Evolutionary conservation across 2,113 vertebrate species (phyloP), one percentile per base, ranked within the genome.

Genomic region (Hydrochoerus hydrochaeris): DNA sequence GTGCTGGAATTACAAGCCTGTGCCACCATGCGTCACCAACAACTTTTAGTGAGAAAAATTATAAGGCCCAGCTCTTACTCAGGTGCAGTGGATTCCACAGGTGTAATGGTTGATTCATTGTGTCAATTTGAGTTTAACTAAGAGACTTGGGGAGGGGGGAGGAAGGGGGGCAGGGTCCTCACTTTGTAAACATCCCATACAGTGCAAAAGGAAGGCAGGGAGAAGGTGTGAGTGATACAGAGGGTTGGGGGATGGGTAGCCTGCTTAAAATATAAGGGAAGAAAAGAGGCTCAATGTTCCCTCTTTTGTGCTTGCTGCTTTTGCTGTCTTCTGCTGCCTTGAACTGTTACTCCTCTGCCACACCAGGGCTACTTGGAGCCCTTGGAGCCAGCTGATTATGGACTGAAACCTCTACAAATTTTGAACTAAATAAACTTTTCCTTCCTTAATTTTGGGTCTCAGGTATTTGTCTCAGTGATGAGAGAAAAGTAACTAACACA

Each of bases 41-140:
- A 46, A 35, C 17, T 85, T 93, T 88, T 81, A 60, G 46, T 85
- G 78, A 83, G 26, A 90, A 88, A 63, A 96, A 38, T 20, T 22
- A 75, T 5, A 44, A 93, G 22, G 52, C 52, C 3, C 30, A 24
- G 60, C 3, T 90, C 24, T 35, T 75, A 32, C 54, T 85, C n/a
- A 75, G 49, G 46, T 28, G 85, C 60, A 69, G 73, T 46, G 14
- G 38, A 77, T 75, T 85, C 89, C 38, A 57, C 12, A 69, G 65
- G 65, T 69, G 35, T 69, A 19, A 69, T n/a, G 35, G 35, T n/a
- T 69, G 32, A n/a, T n/a, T 17, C 65, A 69, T n/a, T n/a, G 17
- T 69, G 35, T n/a, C 13, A 19, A 19, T 7, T n/a, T 8, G 16
- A 69, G 35, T n/a, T 69, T 69, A 49, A 49, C 46, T 49, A 65